Evolutionary conservation across 2,797 vertebrate species (phyloP).

Genomic region (Sebastes itinus): DNA sequence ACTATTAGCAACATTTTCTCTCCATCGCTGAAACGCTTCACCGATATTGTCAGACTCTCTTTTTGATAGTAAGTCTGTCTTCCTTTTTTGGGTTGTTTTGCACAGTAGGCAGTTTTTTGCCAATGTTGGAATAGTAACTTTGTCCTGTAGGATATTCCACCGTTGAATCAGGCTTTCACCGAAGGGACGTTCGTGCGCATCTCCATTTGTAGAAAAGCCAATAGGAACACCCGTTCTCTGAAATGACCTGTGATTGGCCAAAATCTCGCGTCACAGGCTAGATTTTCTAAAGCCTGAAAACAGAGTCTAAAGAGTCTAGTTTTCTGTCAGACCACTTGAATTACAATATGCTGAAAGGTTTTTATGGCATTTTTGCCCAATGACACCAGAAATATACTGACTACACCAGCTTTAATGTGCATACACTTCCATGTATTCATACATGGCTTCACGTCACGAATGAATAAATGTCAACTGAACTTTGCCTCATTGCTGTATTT

Average conservation of each 20-base stretch:
- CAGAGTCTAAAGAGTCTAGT: neutral
- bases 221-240: neutral
- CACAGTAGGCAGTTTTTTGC: neutral
- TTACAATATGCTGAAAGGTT: neutral
- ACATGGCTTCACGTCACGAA: no score
- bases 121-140: neutral
- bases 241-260: neutral
- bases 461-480: neutral
- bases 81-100: no score
- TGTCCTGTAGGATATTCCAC: neutral
- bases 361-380: neutral
- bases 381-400: neutral
- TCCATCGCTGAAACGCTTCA: neutral
- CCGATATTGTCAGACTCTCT: no score
- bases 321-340: neutral
- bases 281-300: neutral
- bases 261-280: neutral
- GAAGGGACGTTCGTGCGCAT: neutral
- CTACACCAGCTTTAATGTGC: neutral
- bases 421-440: neutral
- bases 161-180: neutral
- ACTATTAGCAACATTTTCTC: neutral
- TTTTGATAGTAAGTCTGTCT: no score
- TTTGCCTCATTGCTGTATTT: neutral
- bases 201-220: neutral